Base-by-base conservation (phyloP, 2,113 vertebrate genomes). In the Hippoglossus stenolepis region DNA sequence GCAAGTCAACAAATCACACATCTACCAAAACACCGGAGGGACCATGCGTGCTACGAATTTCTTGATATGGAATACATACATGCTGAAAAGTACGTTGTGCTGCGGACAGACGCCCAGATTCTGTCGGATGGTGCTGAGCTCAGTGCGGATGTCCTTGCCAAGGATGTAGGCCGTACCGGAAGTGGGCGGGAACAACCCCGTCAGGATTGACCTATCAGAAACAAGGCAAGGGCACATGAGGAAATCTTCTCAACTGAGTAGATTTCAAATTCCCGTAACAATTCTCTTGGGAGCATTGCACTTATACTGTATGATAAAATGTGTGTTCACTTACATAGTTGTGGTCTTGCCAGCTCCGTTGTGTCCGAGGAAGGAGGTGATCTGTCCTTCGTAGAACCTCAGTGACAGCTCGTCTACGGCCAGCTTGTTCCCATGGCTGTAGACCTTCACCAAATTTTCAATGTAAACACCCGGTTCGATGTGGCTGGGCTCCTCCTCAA, bases 261-360 rank as follows among this genome's bases (percentile, higher is more conserved):
- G 35, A 56, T 47, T 56, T 75, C 6, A 21, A 69, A 64, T 35
- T 21, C 20, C 18, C 17, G 2, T 20, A 13, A 17, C 26, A 38
- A 20, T 2, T 38, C n/a, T 26, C 38, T 47, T 23, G 2, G 2
- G n/a, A 47, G 11, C 13, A 13, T 13, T 31, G 4, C 1, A 24
- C 14, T 28, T 64, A 9, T 24, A 10, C 23, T 31, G 15, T 2
- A 8, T n/a, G 53, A 56, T 54, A 4, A 56, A 11, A 18, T 23
- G 28, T 54, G 21, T 1, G 1, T 56, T 38, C 9, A 82, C 97
- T 95, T 96, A 99, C 98, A 99, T 99, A 15, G 97, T 99, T 53
- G 98, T 99, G 28, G 98, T 99, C 92, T 99, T 99, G 31, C 98
- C 98, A 4, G 98, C 98, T 91, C 98, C 98, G 1, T 99, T 99